phyloP scores from a whole-genome alignment of 2,888 invertebrate genomes.

The Epinotia nisella region DNA sequence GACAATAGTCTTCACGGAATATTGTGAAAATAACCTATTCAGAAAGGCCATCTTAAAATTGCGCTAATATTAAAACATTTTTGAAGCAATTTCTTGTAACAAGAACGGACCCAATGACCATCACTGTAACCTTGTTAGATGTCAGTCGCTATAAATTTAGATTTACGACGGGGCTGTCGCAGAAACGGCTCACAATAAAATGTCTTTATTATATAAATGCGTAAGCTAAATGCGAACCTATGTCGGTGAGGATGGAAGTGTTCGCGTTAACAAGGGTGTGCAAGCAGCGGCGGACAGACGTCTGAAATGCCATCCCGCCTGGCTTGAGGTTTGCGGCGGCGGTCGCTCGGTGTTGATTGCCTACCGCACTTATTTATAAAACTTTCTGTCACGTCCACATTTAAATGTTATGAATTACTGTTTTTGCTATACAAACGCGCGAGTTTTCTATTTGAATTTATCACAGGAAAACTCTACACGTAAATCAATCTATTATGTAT shows the following conservation, averaged over 20 bases:
- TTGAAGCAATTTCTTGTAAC: conserved; percentile 22
- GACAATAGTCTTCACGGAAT: background rate
- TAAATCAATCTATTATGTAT: background rate
- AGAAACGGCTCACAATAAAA: conserved; percentile 40
- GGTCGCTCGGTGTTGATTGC: conserved; percentile 56
- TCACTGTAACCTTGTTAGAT: conserved; percentile 38
- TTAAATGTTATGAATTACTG: conserved; percentile 16
- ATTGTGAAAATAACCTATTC: background rate
- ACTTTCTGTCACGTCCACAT: conserved; percentile 27
- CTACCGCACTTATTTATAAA: conserved; percentile 49
- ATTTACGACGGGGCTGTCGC: conserved; percentile 48
- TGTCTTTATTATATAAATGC: conserved; percentile 35
- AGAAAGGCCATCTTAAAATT: background rate
- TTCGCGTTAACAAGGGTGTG: conserved; percentile 33
- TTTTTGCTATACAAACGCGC: background rate
- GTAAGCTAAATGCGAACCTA: conserved; percentile 12
- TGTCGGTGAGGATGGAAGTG: conserved; percentile 29
- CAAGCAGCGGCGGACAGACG: conserved; percentile 51
- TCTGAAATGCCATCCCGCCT: conserved; percentile 56
- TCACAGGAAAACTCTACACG: background rate
- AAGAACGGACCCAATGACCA: conserved; percentile 24
- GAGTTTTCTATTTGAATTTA: background rate
- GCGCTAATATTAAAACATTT: background rate
- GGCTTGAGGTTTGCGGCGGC: conserved; percentile 63
- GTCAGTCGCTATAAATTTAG: conserved; percentile 43